A percentile compares a stretch with the other conserved stretches of the same genome.
phyloP scores from a whole-genome alignment of 2,797 vertebrate genomes.

The Neosilurus hyrtlii region DNA sequence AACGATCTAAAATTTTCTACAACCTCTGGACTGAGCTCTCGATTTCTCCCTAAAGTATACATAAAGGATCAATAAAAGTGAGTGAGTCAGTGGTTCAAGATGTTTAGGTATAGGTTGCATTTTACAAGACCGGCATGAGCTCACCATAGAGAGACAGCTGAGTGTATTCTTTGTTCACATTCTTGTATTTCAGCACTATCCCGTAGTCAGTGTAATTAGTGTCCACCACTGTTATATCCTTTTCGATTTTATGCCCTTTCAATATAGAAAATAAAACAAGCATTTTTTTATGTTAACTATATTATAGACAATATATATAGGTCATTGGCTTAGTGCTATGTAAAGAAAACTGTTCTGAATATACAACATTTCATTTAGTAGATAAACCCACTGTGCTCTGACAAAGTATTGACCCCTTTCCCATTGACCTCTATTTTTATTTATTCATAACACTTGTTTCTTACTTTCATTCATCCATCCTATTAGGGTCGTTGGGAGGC shows the following conservation, averaged over 20 bases:
- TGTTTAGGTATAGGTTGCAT: background rate
- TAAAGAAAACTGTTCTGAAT: background rate
- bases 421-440: too few relatives aligned
- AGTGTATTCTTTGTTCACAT: slow-evolving; percentile 47
- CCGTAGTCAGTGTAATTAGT: slow-evolving; percentile 58
- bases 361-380: too few relatives aligned
- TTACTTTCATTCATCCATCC: too few relatives aligned
- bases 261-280: background rate
- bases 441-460: too few relatives aligned
- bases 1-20: slow-evolving; percentile 47
- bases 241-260: slow-evolving; percentile 48
- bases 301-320: background rate
- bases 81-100: background rate
- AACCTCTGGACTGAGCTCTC: slow-evolving; percentile 33
- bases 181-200: slow-evolving; percentile 55
- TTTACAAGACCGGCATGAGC: background rate
- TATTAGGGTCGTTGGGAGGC: too few relatives aligned
- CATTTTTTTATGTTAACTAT: background rate
- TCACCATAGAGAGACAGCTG: slow-evolving; percentile 57
- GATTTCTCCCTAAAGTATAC: slow-evolving; percentile 42
- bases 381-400: too few relatives aligned
- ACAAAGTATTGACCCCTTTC: too few relatives aligned
- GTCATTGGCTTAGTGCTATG: background rate
- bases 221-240: slow-evolving; percentile 57
- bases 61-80: background rate